phyloP scores from a whole-genome alignment of 2,113 vertebrate species.

The Onychostruthus taczanowskii region DNA sequence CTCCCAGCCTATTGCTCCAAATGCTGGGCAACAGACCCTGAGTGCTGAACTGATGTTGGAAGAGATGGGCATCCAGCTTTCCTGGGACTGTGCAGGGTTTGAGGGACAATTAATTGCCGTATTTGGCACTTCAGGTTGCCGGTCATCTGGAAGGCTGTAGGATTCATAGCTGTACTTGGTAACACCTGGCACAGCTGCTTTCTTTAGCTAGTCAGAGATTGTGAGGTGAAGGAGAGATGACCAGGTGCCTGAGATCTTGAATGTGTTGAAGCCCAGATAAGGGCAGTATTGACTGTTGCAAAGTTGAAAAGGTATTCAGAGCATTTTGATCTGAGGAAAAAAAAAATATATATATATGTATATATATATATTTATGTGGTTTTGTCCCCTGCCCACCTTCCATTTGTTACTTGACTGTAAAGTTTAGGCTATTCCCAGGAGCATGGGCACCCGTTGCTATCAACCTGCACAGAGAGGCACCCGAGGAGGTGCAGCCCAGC shows the following conservation, averaged over 20 bases:
- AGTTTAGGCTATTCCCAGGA: neutral
- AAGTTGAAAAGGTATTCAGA: neutral
- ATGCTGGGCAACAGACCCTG: accelerated
- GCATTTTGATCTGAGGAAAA: neutral
- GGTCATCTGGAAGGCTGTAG: neutral
- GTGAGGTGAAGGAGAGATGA: neutral
- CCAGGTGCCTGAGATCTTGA: neutral
- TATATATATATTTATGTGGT: neutral
- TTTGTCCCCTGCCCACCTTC: neutral
- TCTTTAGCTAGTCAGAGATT: neutral
- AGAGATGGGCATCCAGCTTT: neutral
- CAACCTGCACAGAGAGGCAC: neutral
- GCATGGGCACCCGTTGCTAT: accelerated
- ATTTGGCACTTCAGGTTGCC: neutral
- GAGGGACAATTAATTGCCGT: accelerated
- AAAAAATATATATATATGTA: neutral
- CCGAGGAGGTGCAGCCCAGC: accelerated
- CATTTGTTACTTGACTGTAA: neutral
- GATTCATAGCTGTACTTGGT: neutral
- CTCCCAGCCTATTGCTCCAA: neutral
- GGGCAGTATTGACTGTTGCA: neutral
- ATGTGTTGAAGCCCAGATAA: neutral
- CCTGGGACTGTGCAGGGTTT: neutral
- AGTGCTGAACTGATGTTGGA: accelerated
- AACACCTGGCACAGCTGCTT: neutral